Evolutionary conservation across 2,797 vertebrate genomes (phyloP), one percentile per base, ranked within the genome.

Genomic region (Natrix natrix): DNA sequence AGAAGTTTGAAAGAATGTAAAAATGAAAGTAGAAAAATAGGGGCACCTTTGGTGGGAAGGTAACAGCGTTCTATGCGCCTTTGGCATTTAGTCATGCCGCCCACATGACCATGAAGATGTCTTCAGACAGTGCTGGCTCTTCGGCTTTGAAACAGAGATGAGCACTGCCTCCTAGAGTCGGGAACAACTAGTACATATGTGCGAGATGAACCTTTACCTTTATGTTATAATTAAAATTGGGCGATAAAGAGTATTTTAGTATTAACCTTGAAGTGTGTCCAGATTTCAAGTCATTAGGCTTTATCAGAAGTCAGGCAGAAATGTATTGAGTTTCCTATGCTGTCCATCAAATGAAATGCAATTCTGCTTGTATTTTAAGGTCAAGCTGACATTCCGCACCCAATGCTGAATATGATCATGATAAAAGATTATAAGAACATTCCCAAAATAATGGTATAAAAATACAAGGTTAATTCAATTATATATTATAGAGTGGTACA

Each of bases 201-300:
- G 48, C 48, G 1, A 52, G 5, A 52, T 3, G 48, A 52, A 7
- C 48, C 5, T 52, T 52, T 52, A 52, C 48, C 48, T 52, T 52
- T 52, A 52, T 7, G 48, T 93, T 96, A 4, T 0, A 94, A 37
- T 95, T 92, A 94, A 92, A 90, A 93, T 94, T 69, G 95, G 91
- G 87, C 94, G 93, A 90, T 17, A 92, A 48, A 55, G 54, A 94
- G 94, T 93, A 66, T 17, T 93, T 89, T 91, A 94, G 94, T 92
- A 91, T 91, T 94, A 10, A 26, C 20, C 7, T 28, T 88, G 37
- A 93, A 93, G 87, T 32, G 24, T 69, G 26, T 48, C 28, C 10
- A 22, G 55, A 57, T 5, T 74, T 0, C 3, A 59, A n/a, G 5
- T 54, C 13, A 56, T 22, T 74, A 22, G 16, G 55, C 10, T 74